These are phyloP conservation scores for Amblyopsis hoosieri DNA, from an alignment of 2,797 vertebrate genomes.

Conservation along the genomic window DNA sequence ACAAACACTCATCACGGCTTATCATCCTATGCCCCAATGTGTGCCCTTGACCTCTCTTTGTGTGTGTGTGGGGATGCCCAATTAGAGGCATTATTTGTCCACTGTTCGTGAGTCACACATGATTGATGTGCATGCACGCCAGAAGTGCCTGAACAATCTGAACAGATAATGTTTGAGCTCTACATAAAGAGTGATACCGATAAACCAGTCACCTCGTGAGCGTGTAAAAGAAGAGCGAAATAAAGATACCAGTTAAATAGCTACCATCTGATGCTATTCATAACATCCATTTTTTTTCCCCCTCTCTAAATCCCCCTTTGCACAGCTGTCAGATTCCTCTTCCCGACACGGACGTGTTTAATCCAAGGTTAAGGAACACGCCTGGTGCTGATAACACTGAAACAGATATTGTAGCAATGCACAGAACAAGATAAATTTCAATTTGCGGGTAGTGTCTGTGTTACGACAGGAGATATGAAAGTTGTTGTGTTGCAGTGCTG, in stretches of 20 bases:
- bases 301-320: constrained; percentile 2
- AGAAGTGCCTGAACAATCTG: constrained; percentile 30
- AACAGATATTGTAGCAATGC: constrained; percentile 71
- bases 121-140: constrained; percentile 47
- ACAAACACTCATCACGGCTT: constrained; percentile 69
- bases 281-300: constrained; percentile 44
- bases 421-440: constrained; percentile 74
- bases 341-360: constrained; percentile 62
- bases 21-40: constrained; percentile 55
- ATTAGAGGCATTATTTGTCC: constrained; percentile 44
- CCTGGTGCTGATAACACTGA: constrained; percentile 66
- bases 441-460: constrained; percentile 76
- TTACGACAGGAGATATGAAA: constrained; percentile 73
- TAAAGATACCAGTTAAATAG: constrained; percentile 20
- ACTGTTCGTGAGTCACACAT: constrained; percentile 61
- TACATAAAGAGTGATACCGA: constrained; percentile 15
- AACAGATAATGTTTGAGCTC: constrained; percentile 25
- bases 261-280: constrained; percentile 35
- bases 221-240: constrained; percentile 29
- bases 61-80: constrained; percentile 6
- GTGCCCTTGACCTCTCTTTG: constrained; percentile 66
- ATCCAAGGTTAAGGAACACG: constrained; percentile 67
- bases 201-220: constrained; percentile 19
- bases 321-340: constrained; percentile 46
- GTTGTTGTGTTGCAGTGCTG: constrained; percentile 68